phyloP scores from a whole-genome alignment of 2,797 vertebrate species.

The Chrosomus eos region DNA sequence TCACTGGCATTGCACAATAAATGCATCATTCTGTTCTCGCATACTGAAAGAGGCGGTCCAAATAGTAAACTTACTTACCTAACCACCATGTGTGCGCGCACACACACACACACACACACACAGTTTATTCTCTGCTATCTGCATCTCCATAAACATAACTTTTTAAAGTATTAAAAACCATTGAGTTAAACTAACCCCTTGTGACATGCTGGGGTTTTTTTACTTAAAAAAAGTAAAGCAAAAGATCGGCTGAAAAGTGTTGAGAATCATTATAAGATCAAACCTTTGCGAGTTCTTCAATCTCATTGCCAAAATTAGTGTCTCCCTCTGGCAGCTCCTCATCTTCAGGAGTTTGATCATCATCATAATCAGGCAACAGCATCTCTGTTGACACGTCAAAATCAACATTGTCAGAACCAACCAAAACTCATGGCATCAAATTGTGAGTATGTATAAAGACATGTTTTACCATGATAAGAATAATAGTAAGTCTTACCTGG shows the following conservation, averaged over 20 bases:
- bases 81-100: background rate
- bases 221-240: background rate
- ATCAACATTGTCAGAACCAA: constrained; percentile 85
- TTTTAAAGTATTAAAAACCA: background rate
- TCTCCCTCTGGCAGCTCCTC: constrained; percentile 88
- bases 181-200: background rate
- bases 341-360: constrained; percentile 85
- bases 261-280: constrained; percentile 43
- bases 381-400: constrained; percentile 86
- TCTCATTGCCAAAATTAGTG: constrained; percentile 84
- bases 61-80: background rate
- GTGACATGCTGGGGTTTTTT: background rate
- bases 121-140: background rate
- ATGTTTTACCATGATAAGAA: background rate
- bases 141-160: background rate
- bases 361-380: constrained; percentile 88
- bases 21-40: no score
- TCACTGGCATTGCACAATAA: no score
- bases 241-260: background rate
- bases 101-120: background rate
- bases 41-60: background rate
- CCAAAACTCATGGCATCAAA: constrained; percentile 73
- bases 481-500: constrained; percentile 84
- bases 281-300: constrained; percentile 87
- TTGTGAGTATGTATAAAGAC: background rate